Evolutionary conservation across 2,797 vertebrate genomes (phyloP).

Genomic region (Tolypeutes matacus): DNA sequence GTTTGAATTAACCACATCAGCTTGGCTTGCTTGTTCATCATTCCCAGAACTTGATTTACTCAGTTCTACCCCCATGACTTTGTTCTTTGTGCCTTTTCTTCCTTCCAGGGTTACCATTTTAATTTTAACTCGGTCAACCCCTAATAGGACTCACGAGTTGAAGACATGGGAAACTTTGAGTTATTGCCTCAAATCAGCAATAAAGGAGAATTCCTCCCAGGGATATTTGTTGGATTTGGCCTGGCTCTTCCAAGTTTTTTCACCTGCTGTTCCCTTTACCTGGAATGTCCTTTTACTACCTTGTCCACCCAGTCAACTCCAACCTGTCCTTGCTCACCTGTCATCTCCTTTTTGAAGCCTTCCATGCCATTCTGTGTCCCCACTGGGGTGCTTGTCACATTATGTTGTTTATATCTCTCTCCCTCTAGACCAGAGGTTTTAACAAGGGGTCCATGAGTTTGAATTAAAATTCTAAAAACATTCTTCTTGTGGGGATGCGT

Average conservation of each 20-base stretch:
- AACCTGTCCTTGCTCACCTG: not conserved
- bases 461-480: no score
- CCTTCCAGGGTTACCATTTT: not conserved
- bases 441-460: no score
- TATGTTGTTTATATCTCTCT: not conserved
- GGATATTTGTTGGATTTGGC: not conserved
- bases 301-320: not conserved
- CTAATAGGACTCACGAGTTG: not conserved
- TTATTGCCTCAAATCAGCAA: not conserved
- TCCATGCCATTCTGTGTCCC: not conserved
- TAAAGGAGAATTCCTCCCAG: not conserved
- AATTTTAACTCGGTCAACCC: not conserved
- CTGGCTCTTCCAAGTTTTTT: not conserved
- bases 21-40: not conserved
- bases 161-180: not conserved
- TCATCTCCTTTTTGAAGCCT: not conserved
- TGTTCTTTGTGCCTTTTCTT: not conserved
- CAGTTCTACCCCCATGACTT: fast-evolving
- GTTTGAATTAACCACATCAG: not conserved
- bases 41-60: not conserved
- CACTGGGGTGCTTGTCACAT: not conserved
- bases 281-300: not conserved
- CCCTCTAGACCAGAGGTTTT: not conserved
- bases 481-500: no score
- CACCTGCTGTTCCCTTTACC: not conserved